Conservation (phyloP, 2,888 invertebrate genomes). For the Lithodes maja region DNA sequence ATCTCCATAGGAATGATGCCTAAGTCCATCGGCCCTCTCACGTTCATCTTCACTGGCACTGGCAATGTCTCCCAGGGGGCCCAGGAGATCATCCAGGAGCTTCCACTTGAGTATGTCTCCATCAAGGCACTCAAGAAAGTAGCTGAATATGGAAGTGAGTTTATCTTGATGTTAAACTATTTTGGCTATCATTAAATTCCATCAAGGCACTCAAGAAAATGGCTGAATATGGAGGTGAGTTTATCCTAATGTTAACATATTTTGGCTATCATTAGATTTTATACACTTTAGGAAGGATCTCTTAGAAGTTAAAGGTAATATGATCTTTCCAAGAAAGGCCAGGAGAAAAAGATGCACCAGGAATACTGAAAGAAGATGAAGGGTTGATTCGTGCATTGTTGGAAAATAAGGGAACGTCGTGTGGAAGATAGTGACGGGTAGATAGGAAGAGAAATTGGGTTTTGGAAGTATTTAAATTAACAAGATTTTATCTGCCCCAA, state of each 20-base stretch:
- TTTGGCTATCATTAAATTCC: slow-evolving; percentile 76
- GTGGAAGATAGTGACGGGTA: no score
- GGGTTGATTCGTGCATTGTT: neutral
- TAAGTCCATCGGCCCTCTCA: slow-evolving; percentile 96
- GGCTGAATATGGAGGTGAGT: slow-evolving; percentile 94
- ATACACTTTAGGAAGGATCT: no score
- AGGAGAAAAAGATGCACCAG: no score
- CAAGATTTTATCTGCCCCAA: no score
- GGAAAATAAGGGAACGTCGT: no score
- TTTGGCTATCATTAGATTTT: no score
- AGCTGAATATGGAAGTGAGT: slow-evolving; percentile 94
- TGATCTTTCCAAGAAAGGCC: no score
- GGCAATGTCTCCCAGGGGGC: slow-evolving; percentile 95
- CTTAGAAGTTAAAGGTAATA: no score
- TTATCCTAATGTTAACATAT: no score
- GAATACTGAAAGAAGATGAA: no score
- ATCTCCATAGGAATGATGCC: slow-evolving; percentile 97
- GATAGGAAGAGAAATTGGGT: no score
- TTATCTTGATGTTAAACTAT: neutral
- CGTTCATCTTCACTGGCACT: slow-evolving; percentile 98
- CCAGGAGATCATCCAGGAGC: slow-evolving; percentile 86
- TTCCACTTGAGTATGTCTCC: slow-evolving; percentile 98
- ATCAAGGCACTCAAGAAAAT: slow-evolving; percentile 96
- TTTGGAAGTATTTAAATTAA: no score
- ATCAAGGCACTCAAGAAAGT: slow-evolving; percentile 96